These are phyloP conservation scores for Oreohelix idahoensis DNA, from an alignment of 1,140 invertebrate species.

Conservation along the genomic window DNA sequence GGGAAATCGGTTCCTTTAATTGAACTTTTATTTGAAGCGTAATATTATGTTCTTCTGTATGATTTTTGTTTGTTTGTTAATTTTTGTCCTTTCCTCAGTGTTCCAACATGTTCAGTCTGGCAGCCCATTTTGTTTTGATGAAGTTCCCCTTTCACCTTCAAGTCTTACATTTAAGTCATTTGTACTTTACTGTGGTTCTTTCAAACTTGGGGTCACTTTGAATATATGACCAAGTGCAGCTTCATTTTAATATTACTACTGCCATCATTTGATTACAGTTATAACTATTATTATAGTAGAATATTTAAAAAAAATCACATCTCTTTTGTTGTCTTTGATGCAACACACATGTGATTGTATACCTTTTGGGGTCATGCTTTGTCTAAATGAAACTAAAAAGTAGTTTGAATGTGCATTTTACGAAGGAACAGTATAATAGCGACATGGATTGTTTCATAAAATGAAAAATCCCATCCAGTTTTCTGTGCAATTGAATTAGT, in stretches of 20 bases:
- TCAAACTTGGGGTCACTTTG: constrained; percentile 7
- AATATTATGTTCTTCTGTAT: no score
- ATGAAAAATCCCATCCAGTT: no score
- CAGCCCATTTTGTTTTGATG: not conserved
- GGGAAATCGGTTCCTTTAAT: no score
- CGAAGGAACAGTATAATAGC: no score
- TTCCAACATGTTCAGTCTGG: not conserved
- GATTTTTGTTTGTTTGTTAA: not conserved
- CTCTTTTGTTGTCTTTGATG: not conserved
- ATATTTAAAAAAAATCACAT: no score
- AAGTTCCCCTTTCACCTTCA: not conserved
- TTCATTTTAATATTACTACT: constrained; percentile 17
- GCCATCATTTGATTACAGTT: not conserved
- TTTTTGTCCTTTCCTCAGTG: not conserved
- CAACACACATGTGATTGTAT: not conserved
- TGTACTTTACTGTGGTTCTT: constrained; percentile 21
- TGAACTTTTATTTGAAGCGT: no score
- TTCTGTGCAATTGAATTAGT: no score
- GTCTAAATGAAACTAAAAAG: not conserved
- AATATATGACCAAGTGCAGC: constrained; percentile 12
- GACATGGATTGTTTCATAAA: no score
- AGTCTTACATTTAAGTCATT: not conserved
- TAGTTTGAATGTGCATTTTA: no score
- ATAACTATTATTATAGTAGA: not conserved
- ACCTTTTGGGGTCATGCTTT: not conserved